These are phyloP conservation scores for Gastrophryne carolinensis DNA, from an alignment of 2,797 vertebrate genomes.

Conservation along the genomic window DNA sequence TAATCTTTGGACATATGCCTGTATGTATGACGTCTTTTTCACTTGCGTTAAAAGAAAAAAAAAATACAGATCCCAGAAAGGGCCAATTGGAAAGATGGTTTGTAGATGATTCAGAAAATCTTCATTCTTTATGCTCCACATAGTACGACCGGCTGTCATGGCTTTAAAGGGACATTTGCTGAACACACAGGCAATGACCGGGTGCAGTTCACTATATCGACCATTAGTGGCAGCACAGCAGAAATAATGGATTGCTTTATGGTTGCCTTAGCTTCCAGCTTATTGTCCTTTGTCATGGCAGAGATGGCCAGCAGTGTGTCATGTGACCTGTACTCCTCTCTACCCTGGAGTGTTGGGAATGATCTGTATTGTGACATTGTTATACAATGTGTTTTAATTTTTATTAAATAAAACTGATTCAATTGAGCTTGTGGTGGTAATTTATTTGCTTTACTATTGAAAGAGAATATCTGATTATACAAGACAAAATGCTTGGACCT, in stretches of 20 bases:
- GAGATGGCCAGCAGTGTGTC: background rate
- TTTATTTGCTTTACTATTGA: too few relatives aligned
- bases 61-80: too few relatives aligned
- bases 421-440: background rate
- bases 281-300: background rate
- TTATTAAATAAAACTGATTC: conserved; percentile 41
- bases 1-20: too few relatives aligned
- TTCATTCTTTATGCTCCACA: background rate
- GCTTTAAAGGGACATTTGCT: background rate
- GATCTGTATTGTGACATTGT: conserved; percentile 44
- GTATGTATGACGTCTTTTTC: too few relatives aligned
- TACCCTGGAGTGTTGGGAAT: background rate
- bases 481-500: too few relatives aligned
- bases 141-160: background rate
- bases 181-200: too few relatives aligned
- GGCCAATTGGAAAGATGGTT: background rate
- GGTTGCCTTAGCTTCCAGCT: background rate
- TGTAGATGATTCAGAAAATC: background rate
- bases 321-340: background rate
- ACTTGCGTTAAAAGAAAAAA: too few relatives aligned
- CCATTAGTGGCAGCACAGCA: too few relatives aligned
- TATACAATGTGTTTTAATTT: conserved; percentile 47
- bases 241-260: background rate
- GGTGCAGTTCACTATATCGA: too few relatives aligned
- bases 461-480: too few relatives aligned